Evolutionary conservation across 2,797 vertebrate genomes (phyloP).

Genomic region (Sitta carolinensis): DNA sequence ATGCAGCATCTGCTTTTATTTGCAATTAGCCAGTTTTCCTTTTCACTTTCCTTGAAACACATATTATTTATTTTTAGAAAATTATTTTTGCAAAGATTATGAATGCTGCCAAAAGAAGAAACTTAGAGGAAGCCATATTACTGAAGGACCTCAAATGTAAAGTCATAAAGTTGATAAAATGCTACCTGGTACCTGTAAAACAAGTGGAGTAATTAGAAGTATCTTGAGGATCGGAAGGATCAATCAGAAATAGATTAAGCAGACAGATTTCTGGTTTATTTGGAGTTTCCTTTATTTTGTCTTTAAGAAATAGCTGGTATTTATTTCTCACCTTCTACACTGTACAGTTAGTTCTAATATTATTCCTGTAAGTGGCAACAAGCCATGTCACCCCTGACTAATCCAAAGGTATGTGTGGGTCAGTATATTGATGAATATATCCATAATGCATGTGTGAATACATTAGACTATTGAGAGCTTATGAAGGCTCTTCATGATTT

Average conservation of each 20-base stretch:
- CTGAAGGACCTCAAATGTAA: not conserved
- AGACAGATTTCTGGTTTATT: not conserved
- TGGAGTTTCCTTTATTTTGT: not conserved
- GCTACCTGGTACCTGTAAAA: not conserved
- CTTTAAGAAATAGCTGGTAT: not conserved
- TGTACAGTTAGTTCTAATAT: not conserved
- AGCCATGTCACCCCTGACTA: not conserved
- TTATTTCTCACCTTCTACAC: not conserved
- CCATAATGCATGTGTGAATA: not conserved
- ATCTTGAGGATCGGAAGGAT: not conserved
- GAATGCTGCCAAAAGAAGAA: not conserved
- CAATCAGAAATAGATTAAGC: not conserved
- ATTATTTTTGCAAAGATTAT: not conserved
- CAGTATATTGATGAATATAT: not conserved
- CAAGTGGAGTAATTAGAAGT: not conserved
- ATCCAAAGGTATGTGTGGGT: not conserved
- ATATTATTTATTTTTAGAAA: not conserved
- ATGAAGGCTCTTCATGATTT: not conserved
- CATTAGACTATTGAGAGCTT: not conserved
- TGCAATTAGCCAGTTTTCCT: not conserved
- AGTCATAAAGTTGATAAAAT: not conserved
- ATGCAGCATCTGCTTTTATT: not conserved
- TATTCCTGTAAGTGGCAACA: not conserved
- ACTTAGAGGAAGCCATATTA: not conserved
- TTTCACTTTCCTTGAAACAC: not conserved